Evolutionary conservation across 1,140 invertebrate genomes (phyloP), one percentile per base, ranked within the genome.

Genomic region (Cotesia chilonis): DNA sequence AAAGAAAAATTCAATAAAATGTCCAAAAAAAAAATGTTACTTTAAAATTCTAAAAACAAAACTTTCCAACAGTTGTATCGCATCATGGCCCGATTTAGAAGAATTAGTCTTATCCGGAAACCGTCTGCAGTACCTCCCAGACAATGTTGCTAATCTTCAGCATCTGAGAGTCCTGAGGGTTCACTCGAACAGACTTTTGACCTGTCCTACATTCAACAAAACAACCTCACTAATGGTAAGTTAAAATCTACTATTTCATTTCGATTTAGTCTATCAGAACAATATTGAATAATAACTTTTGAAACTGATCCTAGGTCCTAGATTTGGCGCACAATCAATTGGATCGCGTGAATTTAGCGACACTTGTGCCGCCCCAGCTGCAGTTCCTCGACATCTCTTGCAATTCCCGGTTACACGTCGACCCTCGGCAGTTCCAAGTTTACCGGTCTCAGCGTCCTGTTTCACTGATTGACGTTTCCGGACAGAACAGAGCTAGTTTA

Each of bases 301-400:
- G 12, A 36, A 55, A 41, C 14, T 37, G 41, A 28, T 55, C 37
- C n/a, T 20, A 90, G 89, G 92, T 95, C 51, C 84, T 96, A 47
- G 94, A 96, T 87, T 87, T 95, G 70, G 94, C 94, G 0, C 94
- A 95, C 78, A 95, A 96, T 83, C 92, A 94, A 82, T 82, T 95
- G 55, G 93, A 94, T 79, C 89, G 90, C 68, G 89, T 95, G 57
- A 93, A 95, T 84, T 85, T 95, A 70, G 89, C 91, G 52, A 88
- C 90, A 1, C 79, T 96, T 35, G 92, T 95, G 38, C 92, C 94
- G 20, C 91, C 93, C 55, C 93, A 94, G 81, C 86, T 96, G 7
- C 93, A 94, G 80, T 95, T 94, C 82, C 84, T 96, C 51, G 94
- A 96, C 79, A 90, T 96, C 78, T 95, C 94, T 0, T 94, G 94